These are phyloP conservation scores for Loriculus beryllinus DNA, from an alignment of 2,797 vertebrate species.

Conservation along the genomic window DNA sequence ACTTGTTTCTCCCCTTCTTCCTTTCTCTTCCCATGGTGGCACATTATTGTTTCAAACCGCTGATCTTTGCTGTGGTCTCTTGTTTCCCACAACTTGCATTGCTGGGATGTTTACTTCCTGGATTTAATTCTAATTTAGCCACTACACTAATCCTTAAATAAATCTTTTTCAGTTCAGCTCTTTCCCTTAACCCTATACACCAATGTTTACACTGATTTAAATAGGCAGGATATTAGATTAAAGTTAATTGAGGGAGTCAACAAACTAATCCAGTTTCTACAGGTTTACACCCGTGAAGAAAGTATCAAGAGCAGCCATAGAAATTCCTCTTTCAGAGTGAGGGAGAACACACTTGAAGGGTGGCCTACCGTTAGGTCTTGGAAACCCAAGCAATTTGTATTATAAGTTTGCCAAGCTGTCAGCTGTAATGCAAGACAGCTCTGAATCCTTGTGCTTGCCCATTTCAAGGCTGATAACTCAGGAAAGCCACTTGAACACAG, in stretches of 20 bases:
- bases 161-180: conserved; percentile 71
- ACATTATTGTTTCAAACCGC: conserved; percentile 62
- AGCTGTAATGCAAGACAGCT: not conserved
- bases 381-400: not conserved
- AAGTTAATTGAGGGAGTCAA: conserved; percentile 73
- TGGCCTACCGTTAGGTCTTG: not conserved
- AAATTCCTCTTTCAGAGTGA: conserved; percentile 5
- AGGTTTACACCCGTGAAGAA: conserved; percentile 67
- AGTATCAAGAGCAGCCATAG: conserved; percentile 42
- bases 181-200: conserved; percentile 57
- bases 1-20: conserved; percentile 41
- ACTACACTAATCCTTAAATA: conserved; percentile 74
- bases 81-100: conserved; percentile 68
- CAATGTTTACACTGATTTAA: conserved; percentile 74
- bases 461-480: not conserved
- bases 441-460: not conserved
- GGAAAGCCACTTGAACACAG: not conserved
- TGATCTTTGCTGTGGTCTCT: conserved; percentile 60
- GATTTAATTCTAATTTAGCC: conserved; percentile 73
- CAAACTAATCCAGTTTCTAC: conserved; percentile 67
- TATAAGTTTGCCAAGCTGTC: not conserved
- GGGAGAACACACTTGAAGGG: conserved; percentile 5
- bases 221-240: conserved; percentile 77
- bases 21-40: conserved; percentile 41
- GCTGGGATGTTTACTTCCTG: conserved; percentile 73